Conservation (phyloP, 2,888 invertebrate species). For the Dasypolia templi region DNA sequence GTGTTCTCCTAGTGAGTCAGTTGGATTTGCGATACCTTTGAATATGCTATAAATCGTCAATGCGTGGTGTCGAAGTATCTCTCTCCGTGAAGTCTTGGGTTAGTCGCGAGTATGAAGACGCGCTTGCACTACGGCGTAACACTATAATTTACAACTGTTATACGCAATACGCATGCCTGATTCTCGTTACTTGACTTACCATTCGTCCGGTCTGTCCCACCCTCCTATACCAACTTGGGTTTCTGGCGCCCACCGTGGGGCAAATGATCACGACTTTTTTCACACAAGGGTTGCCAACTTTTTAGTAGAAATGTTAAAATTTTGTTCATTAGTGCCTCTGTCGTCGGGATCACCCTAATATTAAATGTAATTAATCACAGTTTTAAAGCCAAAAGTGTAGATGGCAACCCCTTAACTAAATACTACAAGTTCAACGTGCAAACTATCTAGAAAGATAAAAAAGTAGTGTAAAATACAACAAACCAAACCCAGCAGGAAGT, state of each 20-base stretch:
- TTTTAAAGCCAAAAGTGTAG: constrained; percentile 66
- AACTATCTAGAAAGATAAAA: constrained; percentile 71
- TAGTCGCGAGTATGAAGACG: constrained; percentile 74
- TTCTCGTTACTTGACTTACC: constrained; percentile 74
- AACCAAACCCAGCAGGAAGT: constrained; percentile 79
- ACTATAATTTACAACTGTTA: constrained; percentile 69
- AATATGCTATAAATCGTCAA: constrained; percentile 31
- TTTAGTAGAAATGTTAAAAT: constrained; percentile 68
- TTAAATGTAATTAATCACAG: constrained; percentile 68
- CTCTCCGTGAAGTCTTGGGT: constrained; percentile 66
- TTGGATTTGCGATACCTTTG: constrained; percentile 8
- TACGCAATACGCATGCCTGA: constrained; percentile 77
- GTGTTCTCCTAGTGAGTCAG: background rate
- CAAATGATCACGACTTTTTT: constrained; percentile 72
- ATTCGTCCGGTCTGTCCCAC: constrained; percentile 66
- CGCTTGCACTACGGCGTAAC: constrained; percentile 65
- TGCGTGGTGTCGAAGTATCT: constrained; percentile 52
- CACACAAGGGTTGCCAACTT: constrained; percentile 75
- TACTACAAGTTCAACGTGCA: constrained; percentile 75
- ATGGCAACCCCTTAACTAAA: constrained; percentile 68
- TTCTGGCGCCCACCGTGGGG: constrained; percentile 76
- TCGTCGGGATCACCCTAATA: constrained; percentile 59
- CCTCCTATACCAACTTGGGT: constrained; percentile 67
- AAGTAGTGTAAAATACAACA: constrained; percentile 68
- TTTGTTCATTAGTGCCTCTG: constrained; percentile 64